Base-by-base conservation (phyloP, 2,888 invertebrate genomes). In the Mantis religiosa region DNA sequence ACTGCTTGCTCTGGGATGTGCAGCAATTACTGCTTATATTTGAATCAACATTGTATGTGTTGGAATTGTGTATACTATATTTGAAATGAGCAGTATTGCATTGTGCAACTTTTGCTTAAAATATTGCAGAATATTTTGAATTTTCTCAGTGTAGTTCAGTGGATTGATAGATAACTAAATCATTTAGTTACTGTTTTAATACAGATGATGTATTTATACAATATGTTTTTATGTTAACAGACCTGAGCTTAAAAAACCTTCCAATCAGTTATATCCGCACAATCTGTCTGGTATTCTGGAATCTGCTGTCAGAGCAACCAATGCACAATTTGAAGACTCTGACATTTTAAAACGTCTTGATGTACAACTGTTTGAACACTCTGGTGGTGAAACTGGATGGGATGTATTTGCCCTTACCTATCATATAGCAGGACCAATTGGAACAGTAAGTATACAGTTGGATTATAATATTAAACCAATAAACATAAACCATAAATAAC, bases 321-420 rank as follows among this genome's bases (percentile, higher is more conserved):
- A 98, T 93, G 98, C 98, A 25, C 98, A 98, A 93, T 98, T 96
- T 93, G 98, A 99, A 92, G 98, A 98, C 92, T 96, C 96, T 82
- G 98, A 99, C 92, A 97, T 99, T 87, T 94, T 99, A 25, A 96
- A 97, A 91, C 94, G 98, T 28, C 94, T 99, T 71, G 98, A 98
- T 93, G 97, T 98, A 88, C 95, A 97, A 91, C 94, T 97, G 30
- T 93, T 96, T 84, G 94, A 95, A 92, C 93, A 93, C 15, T 95
- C 94, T 1, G 94, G 95, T 88, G 96, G 97, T 88, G 98, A 98
- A 93, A 95, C 95, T 89, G 98, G 98, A 6, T 98, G 98, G 97
- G 98, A 98, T 93, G 97, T 98, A 88, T 98, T 98, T 93, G 96
- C 96, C 91, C 94, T 98, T 85, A 96, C 97, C 92, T 98, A 98